Evolutionary conservation across 2,113 vertebrate species (phyloP).

Genomic region (Murina feae): DNA sequence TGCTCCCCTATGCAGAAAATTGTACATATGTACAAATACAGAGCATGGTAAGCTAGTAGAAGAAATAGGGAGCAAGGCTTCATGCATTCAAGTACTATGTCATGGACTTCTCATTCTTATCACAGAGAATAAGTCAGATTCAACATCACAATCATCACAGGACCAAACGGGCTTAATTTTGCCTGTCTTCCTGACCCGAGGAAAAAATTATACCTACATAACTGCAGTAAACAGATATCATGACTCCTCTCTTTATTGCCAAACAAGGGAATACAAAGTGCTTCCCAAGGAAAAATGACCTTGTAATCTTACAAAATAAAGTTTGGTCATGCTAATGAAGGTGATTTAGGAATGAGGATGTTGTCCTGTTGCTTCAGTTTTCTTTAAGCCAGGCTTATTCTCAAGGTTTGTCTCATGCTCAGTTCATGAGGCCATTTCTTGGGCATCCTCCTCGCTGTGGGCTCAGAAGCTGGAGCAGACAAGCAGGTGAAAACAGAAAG

Average conservation of each 20-base stretch:
- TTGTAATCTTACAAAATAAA: not conserved
- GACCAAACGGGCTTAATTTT: not conserved
- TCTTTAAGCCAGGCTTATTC: not conserved
- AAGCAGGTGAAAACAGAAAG: not conserved
- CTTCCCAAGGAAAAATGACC: constrained; percentile 3
- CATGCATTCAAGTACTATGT: not conserved
- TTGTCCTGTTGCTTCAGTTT: not conserved
- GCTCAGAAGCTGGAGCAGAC: not conserved
- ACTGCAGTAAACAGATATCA: not conserved
- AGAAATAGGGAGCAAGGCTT: not conserved
- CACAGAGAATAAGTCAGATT: not conserved
- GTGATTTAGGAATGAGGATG: not conserved
- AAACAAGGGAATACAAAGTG: not conserved
- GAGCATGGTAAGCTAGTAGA: not conserved
- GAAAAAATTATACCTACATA: not conserved
- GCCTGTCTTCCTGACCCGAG: not conserved
- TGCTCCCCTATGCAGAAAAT: not conserved
- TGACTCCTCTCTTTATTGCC: not conserved
- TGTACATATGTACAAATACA: not conserved
- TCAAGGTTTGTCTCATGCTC: not conserved
- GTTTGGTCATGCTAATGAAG: not conserved
- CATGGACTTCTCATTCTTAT: not conserved
- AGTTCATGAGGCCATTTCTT: not conserved
- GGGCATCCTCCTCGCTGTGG: too few species aligned
- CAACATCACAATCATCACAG: not conserved